Evolutionary conservation across 2,888 invertebrate species (phyloP).

Genomic region (Choreutis nemorana): DNA sequence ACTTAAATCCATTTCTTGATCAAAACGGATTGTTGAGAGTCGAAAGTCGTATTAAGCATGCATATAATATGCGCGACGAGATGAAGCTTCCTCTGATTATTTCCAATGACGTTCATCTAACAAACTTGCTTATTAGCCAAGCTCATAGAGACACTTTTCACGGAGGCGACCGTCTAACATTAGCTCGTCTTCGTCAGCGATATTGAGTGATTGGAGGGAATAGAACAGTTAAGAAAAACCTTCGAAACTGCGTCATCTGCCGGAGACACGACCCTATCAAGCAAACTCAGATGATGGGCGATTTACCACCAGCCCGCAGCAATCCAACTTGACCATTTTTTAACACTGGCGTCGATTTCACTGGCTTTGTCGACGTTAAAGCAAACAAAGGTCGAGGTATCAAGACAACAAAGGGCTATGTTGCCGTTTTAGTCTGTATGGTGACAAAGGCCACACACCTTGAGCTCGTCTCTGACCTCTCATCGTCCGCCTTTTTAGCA

Average conservation of each 20-base stretch:
- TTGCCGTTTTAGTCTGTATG: constrained; percentile 12
- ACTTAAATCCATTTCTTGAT: no score
- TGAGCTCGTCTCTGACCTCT: constrained; percentile 3
- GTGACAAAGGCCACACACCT: constrained; percentile 4
- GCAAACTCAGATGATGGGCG: constrained; percentile 6
- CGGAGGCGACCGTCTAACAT: constrained; percentile 10
- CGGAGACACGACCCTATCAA: constrained; percentile 1
- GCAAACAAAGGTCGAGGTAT: constrained; percentile 10
- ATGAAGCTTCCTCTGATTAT: no score
- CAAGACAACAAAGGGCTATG: constrained; percentile 11
- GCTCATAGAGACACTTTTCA: constrained; percentile 10
- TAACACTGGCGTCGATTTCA: constrained; percentile 5
- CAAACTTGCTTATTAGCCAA: constrained; percentile 8
- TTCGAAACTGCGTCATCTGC: constrained; percentile 5
- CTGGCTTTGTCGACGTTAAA: constrained; percentile 4
- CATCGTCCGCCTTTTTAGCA: constrained; percentile 8
- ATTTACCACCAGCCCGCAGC: constrained; percentile 7
- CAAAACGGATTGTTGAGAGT: neutral
- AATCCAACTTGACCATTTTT: constrained; percentile 4
- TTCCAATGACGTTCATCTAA: constrained; percentile 6
- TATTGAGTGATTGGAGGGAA: constrained; percentile 7
- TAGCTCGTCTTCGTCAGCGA: constrained; percentile 7
- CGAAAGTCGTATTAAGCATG: constrained; percentile 7
- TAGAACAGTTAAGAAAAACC: constrained; percentile 4
- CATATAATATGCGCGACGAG: no score